Percentiles rank a stretch among this genome's conserved stretches.
Evolutionary conservation across 2,113 vertebrate genomes (phyloP).

Genomic region (Nyctereutes procyonoides): DNA sequence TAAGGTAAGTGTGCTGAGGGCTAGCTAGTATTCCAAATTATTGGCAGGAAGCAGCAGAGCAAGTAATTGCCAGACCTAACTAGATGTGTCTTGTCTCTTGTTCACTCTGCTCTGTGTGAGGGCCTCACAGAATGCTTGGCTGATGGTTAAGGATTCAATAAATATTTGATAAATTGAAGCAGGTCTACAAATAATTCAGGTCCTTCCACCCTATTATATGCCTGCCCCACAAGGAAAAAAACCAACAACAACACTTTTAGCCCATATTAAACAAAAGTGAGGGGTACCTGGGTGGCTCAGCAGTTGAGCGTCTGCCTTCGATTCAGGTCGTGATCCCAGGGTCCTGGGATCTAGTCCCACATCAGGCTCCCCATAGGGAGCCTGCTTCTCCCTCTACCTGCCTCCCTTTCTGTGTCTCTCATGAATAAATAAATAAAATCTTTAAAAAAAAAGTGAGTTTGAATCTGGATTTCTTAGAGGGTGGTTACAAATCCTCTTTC

Average conservation of each 20-base stretch:
- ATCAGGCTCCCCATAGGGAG: no score
- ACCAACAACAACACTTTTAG: background rate
- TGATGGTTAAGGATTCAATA: background rate
- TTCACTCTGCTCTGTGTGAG: background rate
- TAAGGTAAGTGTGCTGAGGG: background rate
- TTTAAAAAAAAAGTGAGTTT: background rate
- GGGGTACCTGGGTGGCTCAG: no score
- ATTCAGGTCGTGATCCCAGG: no score
- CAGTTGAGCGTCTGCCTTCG: no score
- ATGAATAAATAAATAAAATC: no score
- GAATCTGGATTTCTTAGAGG: background rate
- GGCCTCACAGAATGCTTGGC: no score
- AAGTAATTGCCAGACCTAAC: no score
- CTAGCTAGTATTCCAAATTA: background rate
- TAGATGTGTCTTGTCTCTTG: accelerated
- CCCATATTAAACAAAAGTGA: background rate
- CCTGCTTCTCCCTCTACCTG: no score
- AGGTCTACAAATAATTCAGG: background rate
- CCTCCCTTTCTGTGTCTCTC: no score
- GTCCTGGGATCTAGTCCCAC: no score
- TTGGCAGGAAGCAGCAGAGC: background rate
- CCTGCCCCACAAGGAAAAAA: background rate
- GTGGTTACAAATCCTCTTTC: background rate
- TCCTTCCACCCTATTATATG: background rate
- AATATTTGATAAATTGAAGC: background rate